These are phyloP conservation scores for Mystacornis crossleyi DNA, from an alignment of 2,113 vertebrate species.

Conservation along the genomic window DNA sequence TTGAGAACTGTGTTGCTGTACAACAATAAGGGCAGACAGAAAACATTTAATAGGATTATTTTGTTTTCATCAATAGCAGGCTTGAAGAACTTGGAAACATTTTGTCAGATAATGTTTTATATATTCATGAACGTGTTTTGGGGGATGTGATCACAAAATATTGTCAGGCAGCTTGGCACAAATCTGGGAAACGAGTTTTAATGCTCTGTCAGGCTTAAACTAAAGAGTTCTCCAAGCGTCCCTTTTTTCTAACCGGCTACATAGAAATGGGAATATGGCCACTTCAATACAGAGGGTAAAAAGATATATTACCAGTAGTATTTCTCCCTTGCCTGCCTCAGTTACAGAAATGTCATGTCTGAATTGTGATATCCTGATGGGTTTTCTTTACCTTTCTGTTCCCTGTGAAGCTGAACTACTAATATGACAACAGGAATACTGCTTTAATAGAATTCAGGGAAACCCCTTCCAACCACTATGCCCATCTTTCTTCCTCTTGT, in stretches of 20 bases:
- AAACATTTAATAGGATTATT: slow-evolving; percentile 19
- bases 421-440: background rate
- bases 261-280: background rate
- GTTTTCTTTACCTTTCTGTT: background rate
- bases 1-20: background rate
- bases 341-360: background rate
- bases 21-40: background rate
- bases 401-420: background rate
- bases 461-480: background rate
- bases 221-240: background rate
- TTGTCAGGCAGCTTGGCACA: background rate
- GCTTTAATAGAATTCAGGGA: background rate
- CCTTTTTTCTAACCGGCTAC: background rate
- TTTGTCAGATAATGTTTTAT: background rate
- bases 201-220: background rate
- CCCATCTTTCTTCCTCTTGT: background rate
- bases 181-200: background rate
- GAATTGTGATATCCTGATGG: background rate
- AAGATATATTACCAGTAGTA: background rate
- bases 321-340: background rate
- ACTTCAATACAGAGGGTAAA: background rate
- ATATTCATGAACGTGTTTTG: background rate
- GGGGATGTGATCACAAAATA: background rate
- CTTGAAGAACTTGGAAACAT: background rate
- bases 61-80: background rate